Evolutionary conservation across 2,888 invertebrate genomes (phyloP).

Genomic region (Sminthurinus aureus): DNA sequence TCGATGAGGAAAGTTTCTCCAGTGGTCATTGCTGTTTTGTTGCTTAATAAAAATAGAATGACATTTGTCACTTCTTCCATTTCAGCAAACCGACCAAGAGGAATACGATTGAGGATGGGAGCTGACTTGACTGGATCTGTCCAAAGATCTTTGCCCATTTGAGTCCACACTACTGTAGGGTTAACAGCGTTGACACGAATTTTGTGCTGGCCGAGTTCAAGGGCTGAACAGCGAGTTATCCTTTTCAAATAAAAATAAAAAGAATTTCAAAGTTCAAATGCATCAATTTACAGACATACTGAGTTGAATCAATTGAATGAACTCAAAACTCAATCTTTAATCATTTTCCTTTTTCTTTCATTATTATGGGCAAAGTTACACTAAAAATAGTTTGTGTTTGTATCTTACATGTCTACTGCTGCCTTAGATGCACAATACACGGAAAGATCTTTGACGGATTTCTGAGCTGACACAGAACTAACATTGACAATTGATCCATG

Average conservation of each 20-base stretch:
- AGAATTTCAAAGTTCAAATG: too few species aligned
- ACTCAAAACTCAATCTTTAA: too few species aligned
- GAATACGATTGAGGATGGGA: constrained; percentile 79
- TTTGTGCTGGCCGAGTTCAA: constrained; percentile 65
- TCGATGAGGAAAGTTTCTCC: constrained; percentile 52
- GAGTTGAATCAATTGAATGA: too few species aligned
- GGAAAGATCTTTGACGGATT: background rate
- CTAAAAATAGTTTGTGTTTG: too few species aligned
- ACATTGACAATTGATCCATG: constrained; percentile 67
- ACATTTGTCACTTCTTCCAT: constrained; percentile 81
- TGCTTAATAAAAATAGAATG: constrained; percentile 78
- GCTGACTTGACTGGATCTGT: constrained; percentile 69
- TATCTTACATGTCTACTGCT: constrained; percentile 64
- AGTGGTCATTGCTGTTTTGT: constrained; percentile 48
- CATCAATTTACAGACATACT: too few species aligned
- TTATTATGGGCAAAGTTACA: too few species aligned
- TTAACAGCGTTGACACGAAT: constrained; percentile 68
- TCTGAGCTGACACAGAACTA: constrained; percentile 62
- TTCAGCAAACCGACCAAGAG: constrained; percentile 77
- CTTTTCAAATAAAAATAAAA: too few species aligned
- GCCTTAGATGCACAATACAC: constrained; percentile 62
- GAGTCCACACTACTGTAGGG: constrained; percentile 67
- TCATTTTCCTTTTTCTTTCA: too few species aligned
- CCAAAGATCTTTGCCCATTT: constrained; percentile 61
- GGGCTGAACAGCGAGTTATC: constrained; percentile 66